Base-by-base conservation (phyloP, 2,888 invertebrate species). In the Urechis unicinctus region DNA sequence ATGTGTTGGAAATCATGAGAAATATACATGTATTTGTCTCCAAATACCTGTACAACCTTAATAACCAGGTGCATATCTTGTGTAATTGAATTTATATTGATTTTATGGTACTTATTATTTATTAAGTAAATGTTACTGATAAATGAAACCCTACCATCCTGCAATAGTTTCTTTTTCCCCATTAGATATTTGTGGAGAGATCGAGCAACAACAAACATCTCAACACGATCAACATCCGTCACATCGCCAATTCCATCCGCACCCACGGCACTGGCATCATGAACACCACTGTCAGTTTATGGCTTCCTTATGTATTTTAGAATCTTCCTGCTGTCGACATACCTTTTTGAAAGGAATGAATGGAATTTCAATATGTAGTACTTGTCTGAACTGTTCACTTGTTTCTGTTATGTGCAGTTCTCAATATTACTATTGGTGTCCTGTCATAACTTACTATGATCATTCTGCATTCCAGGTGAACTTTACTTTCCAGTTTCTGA, bases 221-320 rank as follows among this genome's bases (percentile, higher is more conserved):
- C 61, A 95, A 95, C 74, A 92, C 95, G 0, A 91, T 98, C 65
- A 91, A 91, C 64, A 94, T 97, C 62, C 84, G 88, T 3, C 96
- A 98, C 73, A 88, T 97, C 57, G 93, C 95, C 0, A 96, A 97
- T 80, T 96, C 97, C 0, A 89, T 98, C 65, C 84, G 95, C 67
- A 95, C 95, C 0, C 96, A 97, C 73, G 97, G 97, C 30, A 89
- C 88, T 6, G 97, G 97, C 5, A 91, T 97, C 59, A 91, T 94
- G 85, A 93, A 91, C 71, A 93, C 93, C 0, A 91, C 93, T 0
- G 92, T 88, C 61, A 76, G 78, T 9, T 45, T 45, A 17, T 45
- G 6, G 45, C 21, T 45, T 24, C 6, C 36, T 36, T 13, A 36
- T 36, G 36, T 17, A 9, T 9, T 36, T 17, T 36, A 13, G 9